Evolutionary conservation across 1,140 invertebrate genomes (phyloP).

Genomic region (Drosophila mayri): DNA sequence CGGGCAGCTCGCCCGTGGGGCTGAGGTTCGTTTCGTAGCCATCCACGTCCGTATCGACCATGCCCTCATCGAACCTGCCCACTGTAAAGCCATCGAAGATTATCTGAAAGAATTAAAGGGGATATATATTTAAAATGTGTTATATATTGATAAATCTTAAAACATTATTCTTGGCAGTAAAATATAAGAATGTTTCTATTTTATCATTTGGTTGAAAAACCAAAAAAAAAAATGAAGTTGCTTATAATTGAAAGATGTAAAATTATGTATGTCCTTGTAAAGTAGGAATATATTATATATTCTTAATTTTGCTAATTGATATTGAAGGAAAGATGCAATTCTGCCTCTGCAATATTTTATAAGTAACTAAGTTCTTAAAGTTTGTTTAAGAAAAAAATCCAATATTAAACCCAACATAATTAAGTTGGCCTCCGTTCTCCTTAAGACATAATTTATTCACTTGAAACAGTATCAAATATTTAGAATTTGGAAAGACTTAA

Average conservation of each 20-base stretch:
- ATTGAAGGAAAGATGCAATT: background rate
- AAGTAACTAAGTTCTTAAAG: background rate
- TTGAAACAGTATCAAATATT: background rate
- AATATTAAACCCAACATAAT: background rate
- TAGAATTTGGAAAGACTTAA: background rate
- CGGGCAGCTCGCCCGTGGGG: slow-evolving; percentile 85
- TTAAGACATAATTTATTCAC: background rate
- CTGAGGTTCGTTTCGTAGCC: slow-evolving; percentile 82
- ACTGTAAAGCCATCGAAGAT: slow-evolving; percentile 94
- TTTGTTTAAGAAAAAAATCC: background rate
- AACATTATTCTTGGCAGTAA: background rate
- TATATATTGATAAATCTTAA: background rate
- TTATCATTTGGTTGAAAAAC: background rate
- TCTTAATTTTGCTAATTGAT: background rate
- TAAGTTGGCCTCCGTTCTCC: background rate
- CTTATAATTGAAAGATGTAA: too few species aligned
- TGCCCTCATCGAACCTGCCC: slow-evolving; percentile 88
- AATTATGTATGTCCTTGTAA: too few species aligned
- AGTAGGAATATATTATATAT: too few species aligned
- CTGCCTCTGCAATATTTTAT: background rate
- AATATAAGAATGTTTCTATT: background rate
- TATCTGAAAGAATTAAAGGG: slow-evolving; percentile 86
- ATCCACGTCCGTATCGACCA: slow-evolving; percentile 83
- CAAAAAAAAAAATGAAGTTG: background rate
- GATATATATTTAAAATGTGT: slow-evolving; percentile 6